Evolutionary conservation across 2,797 vertebrate species (phyloP), one percentile per base, ranked within the genome.

Genomic region (Limnodromus scolopaceus): DNA sequence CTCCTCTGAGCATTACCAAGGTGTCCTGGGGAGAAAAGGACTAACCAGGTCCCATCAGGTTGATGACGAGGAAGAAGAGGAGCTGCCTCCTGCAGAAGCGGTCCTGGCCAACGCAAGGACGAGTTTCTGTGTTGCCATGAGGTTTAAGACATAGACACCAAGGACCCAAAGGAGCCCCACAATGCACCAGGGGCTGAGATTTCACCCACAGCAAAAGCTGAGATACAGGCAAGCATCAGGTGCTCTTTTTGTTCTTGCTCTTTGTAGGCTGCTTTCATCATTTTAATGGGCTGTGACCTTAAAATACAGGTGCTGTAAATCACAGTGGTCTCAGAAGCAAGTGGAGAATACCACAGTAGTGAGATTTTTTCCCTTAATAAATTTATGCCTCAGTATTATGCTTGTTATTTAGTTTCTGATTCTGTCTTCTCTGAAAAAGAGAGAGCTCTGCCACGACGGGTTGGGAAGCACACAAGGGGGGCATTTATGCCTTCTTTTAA

Each of bases 121-220:
- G 0, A 53, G 46, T 20, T 61, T 54, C 76, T 87, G n/a, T 12
- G 8, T 27, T 58, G 41, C 48, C 7, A 7, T 49, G 57, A 38
- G 28, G 5, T 78, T 87, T 74, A 53, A 80, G 38, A 43, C 5
- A 0, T 6, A 71, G 53, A n/a, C 34, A 77, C 9, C 51, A 55
- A 83, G 79, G 74, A 87, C n/a, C 11, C n/a, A 80, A 54, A 90
- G 70, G 30, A 84, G 11, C 48, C 45, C 2, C 16, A 63, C 12
- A 46, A 72, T 11, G 11, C 0, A 0, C 6, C 48, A 54, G 30
- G 10, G 22, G 5, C 14, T 64, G 69, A 76, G 18, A 28, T 51
- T 84, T 72, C 51, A 9, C 38, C 60, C 38, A 74, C 30, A 71
- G 39, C 5, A 4, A 38, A 84, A 93, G 25, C 27, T 0, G 0